Evolutionary conservation across 2,797 vertebrate species (phyloP).

Genomic region (Octomys mimax): DNA sequence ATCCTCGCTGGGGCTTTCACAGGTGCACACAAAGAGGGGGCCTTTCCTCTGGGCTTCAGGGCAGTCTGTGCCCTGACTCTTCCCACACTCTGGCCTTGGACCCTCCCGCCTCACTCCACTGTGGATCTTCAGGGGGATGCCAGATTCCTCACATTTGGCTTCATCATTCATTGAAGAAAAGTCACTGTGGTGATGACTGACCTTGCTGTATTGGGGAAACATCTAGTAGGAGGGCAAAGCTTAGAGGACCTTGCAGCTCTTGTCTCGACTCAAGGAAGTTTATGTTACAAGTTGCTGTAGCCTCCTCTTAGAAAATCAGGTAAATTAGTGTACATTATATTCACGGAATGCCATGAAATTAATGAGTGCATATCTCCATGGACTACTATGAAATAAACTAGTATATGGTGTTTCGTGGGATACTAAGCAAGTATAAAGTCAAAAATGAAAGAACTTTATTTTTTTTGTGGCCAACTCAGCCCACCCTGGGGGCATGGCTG

Average conservation of each 20-base stretch:
- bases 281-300: neutral
- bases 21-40: neutral
- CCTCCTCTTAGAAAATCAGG: neutral
- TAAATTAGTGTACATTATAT: neutral
- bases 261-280: neutral
- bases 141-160: neutral
- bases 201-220: neutral
- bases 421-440: neutral
- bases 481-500: too few species aligned
- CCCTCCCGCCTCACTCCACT: neutral
- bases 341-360: neutral
- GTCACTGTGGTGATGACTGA: neutral
- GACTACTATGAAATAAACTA: neutral
- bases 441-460: neutral
- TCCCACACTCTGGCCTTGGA: neutral
- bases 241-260: neutral
- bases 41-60: neutral
- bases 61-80: neutral
- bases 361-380: neutral
- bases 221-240: neutral
- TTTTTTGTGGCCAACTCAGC: too few species aligned
- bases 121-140: accelerated
- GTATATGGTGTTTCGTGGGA: neutral
- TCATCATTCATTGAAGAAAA: neutral
- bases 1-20: neutral